These are phyloP conservation scores for Trachelipus rathkii DNA, from an alignment of 1,140 invertebrate genomes.

Conservation along the genomic window DNA sequence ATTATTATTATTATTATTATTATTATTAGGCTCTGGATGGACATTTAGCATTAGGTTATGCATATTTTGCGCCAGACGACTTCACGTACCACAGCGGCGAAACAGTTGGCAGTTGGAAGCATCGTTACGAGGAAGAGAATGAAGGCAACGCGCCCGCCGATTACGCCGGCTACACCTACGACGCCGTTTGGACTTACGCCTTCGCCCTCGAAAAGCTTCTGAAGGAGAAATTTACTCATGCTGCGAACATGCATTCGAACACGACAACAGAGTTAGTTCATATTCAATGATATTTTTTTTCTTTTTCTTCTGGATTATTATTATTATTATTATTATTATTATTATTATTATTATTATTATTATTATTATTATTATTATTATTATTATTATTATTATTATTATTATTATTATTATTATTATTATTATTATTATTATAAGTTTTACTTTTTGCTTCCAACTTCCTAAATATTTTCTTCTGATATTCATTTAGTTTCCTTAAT, in stretches of 20 bases:
- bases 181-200: slow-evolving; percentile 80
- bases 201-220: slow-evolving; percentile 64
- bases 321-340: no score
- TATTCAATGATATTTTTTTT: neutral
- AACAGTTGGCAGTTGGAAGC: slow-evolving; percentile 50
- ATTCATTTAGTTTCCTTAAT: no score
- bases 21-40: slow-evolving; percentile 64
- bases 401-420: no score
- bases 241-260: slow-evolving; percentile 59
- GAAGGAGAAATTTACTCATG: slow-evolving; percentile 57
- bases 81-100: slow-evolving; percentile 61
- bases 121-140: slow-evolving; percentile 34
- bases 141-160: slow-evolving; percentile 48
- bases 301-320: neutral
- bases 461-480: no score
- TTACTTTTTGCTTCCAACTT: no score
- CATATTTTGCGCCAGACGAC: slow-evolving; percentile 61
- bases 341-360: neutral
- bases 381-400: neutral
- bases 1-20: neutral
- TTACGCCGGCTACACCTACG: slow-evolving; percentile 73
- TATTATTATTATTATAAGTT: no score
- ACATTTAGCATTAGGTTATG: slow-evolving; percentile 67
- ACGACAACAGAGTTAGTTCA: slow-evolving; percentile 57
- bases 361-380: neutral